phyloP scores from a whole-genome alignment of 2,113 vertebrate genomes.

The Pitta sordida region DNA sequence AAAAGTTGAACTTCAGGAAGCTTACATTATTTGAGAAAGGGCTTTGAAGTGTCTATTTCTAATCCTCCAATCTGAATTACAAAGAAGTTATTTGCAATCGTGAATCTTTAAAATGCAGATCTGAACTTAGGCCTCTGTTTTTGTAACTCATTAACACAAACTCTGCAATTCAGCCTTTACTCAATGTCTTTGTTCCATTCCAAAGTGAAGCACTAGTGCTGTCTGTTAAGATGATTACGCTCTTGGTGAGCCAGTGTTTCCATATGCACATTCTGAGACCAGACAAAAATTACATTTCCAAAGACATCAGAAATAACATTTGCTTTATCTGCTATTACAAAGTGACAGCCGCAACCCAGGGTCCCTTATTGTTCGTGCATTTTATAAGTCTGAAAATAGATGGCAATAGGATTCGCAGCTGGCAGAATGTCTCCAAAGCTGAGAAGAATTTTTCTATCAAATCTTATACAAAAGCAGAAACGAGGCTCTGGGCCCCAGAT shows the following conservation, averaged over 20 bases:
- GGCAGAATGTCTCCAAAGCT: constrained; percentile 9
- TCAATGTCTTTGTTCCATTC: background rate
- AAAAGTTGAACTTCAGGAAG: background rate
- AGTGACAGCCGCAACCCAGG: background rate
- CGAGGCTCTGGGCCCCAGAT: background rate
- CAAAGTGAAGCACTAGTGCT: background rate
- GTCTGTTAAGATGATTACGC: background rate
- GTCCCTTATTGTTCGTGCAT: background rate
- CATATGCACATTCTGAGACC: background rate
- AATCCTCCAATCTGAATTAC: background rate
- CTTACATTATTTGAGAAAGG: background rate
- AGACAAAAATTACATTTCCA: background rate
- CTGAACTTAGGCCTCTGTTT: background rate
- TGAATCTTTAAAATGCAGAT: background rate
- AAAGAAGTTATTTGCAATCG: background rate
- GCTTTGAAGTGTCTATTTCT: constrained; percentile 18
- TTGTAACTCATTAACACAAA: background rate
- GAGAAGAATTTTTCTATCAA: constrained; percentile 20
- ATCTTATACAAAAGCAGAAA: constrained; percentile 35
- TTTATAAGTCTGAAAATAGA: constrained; percentile 9
- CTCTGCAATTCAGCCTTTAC: background rate
- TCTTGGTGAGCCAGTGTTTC: background rate
- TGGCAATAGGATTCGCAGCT: background rate
- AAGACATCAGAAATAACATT: background rate
- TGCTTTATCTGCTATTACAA: background rate